Evolutionary conservation across 2,888 invertebrate species (phyloP).

Genomic region (Leucoptera coffeella): DNA sequence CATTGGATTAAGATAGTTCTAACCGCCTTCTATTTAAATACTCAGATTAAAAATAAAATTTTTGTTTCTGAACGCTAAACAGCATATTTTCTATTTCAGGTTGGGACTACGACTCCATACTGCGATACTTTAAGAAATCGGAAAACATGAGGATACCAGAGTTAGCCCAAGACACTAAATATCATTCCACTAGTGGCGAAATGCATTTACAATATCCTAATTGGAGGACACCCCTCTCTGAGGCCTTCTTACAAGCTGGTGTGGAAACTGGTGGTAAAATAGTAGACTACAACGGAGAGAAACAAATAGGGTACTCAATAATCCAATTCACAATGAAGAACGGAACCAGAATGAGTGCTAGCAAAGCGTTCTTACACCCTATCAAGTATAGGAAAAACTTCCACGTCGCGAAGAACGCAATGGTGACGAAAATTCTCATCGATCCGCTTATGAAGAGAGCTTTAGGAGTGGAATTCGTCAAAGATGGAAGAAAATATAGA

Average conservation of each 20-base stretch:
- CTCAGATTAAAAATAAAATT: too few species aligned
- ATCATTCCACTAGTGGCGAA: constrained; percentile 56
- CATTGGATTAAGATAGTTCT: too few species aligned
- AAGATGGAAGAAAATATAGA: constrained; percentile 30
- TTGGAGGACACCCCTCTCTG: constrained; percentile 48
- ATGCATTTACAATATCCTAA: constrained; percentile 56
- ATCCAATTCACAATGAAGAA: constrained; percentile 62
- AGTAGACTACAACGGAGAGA: constrained; percentile 58
- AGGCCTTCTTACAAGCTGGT: constrained; percentile 58
- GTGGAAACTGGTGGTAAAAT: constrained; percentile 57
- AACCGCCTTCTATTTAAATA: too few species aligned
- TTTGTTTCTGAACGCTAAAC: too few species aligned
- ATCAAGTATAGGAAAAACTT: constrained; percentile 54
- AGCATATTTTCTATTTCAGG: constrained; percentile 18
- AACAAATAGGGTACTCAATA: constrained; percentile 61
- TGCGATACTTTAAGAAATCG: constrained; percentile 65
- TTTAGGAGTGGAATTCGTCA: constrained; percentile 52
- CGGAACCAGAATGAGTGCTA: constrained; percentile 68
- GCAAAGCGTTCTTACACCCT: constrained; percentile 64
- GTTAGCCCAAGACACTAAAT: constrained; percentile 31
- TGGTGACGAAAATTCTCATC: constrained; percentile 55
- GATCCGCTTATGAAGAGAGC: constrained; percentile 43
- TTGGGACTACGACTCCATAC: constrained; percentile 62
- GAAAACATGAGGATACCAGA: constrained; percentile 55
- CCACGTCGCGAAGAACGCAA: constrained; percentile 52